Evolutionary conservation across 2,888 invertebrate genomes (phyloP).

Genomic region (Chironomus riparius): DNA sequence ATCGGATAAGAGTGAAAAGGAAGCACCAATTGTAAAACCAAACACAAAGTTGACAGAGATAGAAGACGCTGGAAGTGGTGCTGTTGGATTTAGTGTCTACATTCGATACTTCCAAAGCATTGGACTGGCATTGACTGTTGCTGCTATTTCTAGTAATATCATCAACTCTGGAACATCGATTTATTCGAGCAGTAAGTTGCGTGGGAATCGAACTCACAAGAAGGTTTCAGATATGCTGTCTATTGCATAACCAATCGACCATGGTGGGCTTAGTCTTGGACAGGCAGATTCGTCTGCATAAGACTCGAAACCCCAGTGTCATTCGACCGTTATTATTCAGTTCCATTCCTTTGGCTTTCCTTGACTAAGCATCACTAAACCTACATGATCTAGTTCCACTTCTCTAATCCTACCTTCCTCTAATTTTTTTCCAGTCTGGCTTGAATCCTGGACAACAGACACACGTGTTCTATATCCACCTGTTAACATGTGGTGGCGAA

Average conservation of each 20-base stretch:
- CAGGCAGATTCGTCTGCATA: no score
- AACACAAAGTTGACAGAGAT: constrained; percentile 75
- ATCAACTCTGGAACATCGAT: constrained; percentile 21
- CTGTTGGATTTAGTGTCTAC: constrained; percentile 44
- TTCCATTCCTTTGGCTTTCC: no score
- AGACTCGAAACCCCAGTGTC: no score
- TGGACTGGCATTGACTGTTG: constrained; percentile 1
- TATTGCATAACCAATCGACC: no score
- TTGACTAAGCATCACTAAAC: no score
- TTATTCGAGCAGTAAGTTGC: constrained; percentile 11
- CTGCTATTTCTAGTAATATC: not conserved
- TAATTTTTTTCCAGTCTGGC: constrained; percentile 74
- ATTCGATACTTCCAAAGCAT: constrained; percentile 28
- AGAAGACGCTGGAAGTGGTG: constrained; percentile 87
- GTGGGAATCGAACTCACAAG: no score
- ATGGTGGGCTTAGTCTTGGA: no score
- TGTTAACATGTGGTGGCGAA: constrained; percentile 47
- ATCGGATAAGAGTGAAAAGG: constrained; percentile 32
- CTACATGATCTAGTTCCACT: not conserved
- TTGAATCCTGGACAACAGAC: constrained; percentile 72
- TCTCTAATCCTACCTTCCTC: not conserved
- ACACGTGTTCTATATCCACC: constrained; percentile 36
- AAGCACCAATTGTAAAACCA: constrained; percentile 31
- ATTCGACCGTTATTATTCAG: no score
- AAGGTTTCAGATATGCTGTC: no score